Evolutionary conservation across 2,888 invertebrate genomes (phyloP), one percentile per base, ranked within the genome.

Genomic region (Leptinotarsa haldemani): DNA sequence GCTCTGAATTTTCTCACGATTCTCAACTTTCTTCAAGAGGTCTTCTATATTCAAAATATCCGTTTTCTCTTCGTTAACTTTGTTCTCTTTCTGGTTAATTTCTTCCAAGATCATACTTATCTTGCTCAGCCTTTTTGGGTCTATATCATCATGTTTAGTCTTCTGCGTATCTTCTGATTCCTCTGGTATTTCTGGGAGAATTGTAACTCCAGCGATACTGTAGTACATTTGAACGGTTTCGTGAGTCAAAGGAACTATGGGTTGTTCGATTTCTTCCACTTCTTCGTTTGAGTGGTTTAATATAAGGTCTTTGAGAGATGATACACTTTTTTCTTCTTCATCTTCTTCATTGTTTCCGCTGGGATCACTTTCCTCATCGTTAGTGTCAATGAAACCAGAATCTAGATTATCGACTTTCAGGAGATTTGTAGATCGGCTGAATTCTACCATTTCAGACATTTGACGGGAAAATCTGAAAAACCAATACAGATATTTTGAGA

Each of bases 101-200:
- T 79, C 81, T 70, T 81, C 81, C 30, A 82, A 67, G 48, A 76
- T 77, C 16, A 74, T 77, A 53, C 81, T 83, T 22, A 83, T 82
- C 61, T 73, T 74, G 53, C 81, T 82, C 63, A 82, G 70, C 64
- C 81, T 75, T 67, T 82, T 82, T 15, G 79, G 68, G 58, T 77
- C 74, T 64, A 82, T 81, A 15, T 74, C 73, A 66, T 82, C 81
- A 53, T 78, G 80, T 22, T 78, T 79, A 13, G 68, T 16, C 1
- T 73, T 70, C 18, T 78, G 78, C 67, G 79, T 78, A 20, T 77
- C 74, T n/a, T 82, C 83, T 72, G 80, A 82, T 70, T 80, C 81
- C 73, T 81, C 83, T 1, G 82, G 82, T 53, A 83, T 83, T 65
- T 79, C 78, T 61, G 83, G 83, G 64, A 83, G 75, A 53, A 83